Evolutionary conservation across 1,140 invertebrate genomes (phyloP), one percentile per base, ranked within the genome.

Genomic region (Thalassaphorura encarpata): DNA sequence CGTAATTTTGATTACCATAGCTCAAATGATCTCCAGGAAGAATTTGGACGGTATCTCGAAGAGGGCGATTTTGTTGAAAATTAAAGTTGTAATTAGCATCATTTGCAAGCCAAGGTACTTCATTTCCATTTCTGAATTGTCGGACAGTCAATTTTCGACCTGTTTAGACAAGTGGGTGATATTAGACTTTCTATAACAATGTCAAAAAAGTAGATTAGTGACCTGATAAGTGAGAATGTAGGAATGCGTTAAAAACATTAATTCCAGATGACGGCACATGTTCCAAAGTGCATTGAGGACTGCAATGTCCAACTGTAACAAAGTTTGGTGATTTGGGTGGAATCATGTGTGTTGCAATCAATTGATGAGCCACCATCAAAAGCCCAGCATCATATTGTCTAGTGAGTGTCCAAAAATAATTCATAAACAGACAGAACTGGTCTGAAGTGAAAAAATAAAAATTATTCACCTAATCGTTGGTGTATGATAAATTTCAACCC

Each of bases 61-160:
- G 27, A 3, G 39, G 39, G 27, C 28, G 47, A 42, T 57, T 57
- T 50, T 50, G 47, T 31, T 83, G 81, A 74, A 82, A 83, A 67
- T 76, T 77, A 16, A 80, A 76, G 69, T 83, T 78, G 64, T 82
- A 79, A 69, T 80, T 82, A 64, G 77, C 75, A 67, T 83, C 81
- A 43, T 75, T 74, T 52, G 78, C 78, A 60, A 83, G 79, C 29
- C 80, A 80, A 41, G 78, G 71, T 64, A 81, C 68, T 69, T 83
- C 81, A 57, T 75, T 72, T 50, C 73, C 73, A 56, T 73, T 74
- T 50, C 80, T 74, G 56, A 82, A 80, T 66, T 82, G 80, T 47
- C 79, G 73, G 45, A 83, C 64, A 55, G 78, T 71, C 53, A 83
- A 76, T 67, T 82, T 79, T 65, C 77, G 76, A 40, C 81, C 81